These are phyloP conservation scores for Coenonympha glycerion DNA, from an alignment of 2,888 invertebrate genomes.

Conservation along the genomic window DNA sequence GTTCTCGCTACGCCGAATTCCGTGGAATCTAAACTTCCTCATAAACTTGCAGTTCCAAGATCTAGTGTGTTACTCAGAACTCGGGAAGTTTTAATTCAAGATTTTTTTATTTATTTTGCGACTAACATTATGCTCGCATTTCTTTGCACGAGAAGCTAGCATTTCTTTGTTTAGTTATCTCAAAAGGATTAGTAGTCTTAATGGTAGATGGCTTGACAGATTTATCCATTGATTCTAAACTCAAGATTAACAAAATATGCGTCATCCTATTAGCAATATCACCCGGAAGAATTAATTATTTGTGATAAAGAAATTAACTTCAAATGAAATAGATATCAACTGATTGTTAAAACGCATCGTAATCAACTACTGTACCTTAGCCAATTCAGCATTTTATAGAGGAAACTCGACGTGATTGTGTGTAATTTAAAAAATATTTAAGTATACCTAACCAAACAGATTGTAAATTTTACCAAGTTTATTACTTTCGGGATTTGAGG, in stretches of 20 bases:
- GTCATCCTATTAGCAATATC: too few relatives aligned
- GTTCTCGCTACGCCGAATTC: constrained; percentile 49
- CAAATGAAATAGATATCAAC: too few relatives aligned
- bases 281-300: too few relatives aligned
- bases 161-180: too few relatives aligned
- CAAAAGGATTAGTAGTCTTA: constrained; percentile 34
- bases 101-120: not conserved
- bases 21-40: constrained; percentile 35
- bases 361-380: too few relatives aligned
- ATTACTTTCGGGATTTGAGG: not conserved
- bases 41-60: constrained; percentile 11
- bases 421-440: not conserved
- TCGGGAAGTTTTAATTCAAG: not conserved
- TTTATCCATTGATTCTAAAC: constrained; percentile 49
- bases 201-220: constrained; percentile 52
- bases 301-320: too few relatives aligned
- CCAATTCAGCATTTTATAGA: too few relatives aligned
- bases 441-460: not conserved
- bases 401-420: too few relatives aligned
- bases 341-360: too few relatives aligned
- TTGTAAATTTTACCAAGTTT: not conserved
- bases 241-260: too few relatives aligned
- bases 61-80: not conserved
- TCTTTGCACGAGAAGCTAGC: not conserved
- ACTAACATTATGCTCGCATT: not conserved